phyloP scores from a whole-genome alignment of 2,797 vertebrate genomes.

The Sebastes glaucus region DNA sequence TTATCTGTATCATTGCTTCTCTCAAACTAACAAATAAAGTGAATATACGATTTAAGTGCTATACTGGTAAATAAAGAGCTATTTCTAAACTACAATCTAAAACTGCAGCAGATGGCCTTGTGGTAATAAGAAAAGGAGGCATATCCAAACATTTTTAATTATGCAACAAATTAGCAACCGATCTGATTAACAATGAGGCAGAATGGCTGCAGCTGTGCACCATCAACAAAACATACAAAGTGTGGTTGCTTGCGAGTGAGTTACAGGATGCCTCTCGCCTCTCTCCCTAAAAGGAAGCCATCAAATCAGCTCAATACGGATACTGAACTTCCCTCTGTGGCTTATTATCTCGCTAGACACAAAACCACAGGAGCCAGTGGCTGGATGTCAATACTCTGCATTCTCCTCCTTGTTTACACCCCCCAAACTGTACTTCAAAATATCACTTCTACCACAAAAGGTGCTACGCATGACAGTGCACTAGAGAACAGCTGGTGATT shows the following conservation, averaged over 20 bases:
- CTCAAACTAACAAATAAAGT: background rate
- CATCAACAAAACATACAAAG: slow-evolving; percentile 40
- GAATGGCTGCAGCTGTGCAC: slow-evolving; percentile 46
- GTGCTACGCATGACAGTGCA: background rate
- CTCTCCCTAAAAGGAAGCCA: slow-evolving; percentile 46
- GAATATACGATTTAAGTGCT: background rate
- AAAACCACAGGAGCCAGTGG: slow-evolving; percentile 66
- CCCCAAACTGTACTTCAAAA: slow-evolving; percentile 31
- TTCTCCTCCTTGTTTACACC: slow-evolving; percentile 51
- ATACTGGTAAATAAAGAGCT: slow-evolving; percentile 7
- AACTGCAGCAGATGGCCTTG: slow-evolving; percentile 21
- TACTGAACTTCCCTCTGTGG: slow-evolving; percentile 64
- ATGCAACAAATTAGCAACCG: slow-evolving; percentile 19
- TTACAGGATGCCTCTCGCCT: slow-evolving; percentile 30
- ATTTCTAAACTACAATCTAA: slow-evolving; percentile 12
- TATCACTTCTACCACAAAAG: slow-evolving; percentile 10
- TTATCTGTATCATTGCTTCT: slow-evolving; percentile 6
- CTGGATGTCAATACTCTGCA: slow-evolving; percentile 60
- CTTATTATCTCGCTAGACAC: slow-evolving; percentile 70
- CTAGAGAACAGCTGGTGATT: slow-evolving; percentile 8
- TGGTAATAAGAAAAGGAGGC: slow-evolving; percentile 3
- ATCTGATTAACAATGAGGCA: slow-evolving; percentile 30
- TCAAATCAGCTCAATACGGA: slow-evolving; percentile 56
- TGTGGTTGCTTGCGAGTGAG: slow-evolving; percentile 14
- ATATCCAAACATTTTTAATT: slow-evolving; percentile 23